These are phyloP conservation scores for Fragum whitleyi DNA, from an alignment of 2,888 invertebrate genomes.

Conservation along the genomic window DNA sequence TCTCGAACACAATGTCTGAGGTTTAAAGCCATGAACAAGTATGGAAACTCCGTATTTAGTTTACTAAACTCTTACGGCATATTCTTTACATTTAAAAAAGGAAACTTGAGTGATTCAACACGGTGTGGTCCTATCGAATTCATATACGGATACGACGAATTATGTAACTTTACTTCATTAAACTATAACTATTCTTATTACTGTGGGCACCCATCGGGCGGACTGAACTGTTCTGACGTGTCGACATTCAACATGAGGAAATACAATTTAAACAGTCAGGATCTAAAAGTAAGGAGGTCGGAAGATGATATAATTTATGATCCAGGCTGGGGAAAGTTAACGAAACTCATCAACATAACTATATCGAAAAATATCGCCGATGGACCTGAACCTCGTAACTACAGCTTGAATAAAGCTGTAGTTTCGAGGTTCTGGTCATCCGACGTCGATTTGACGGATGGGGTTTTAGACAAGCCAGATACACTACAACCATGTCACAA, in stretches of 20 bases:
- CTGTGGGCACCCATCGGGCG: constrained; percentile 45
- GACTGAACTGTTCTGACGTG: constrained; percentile 30
- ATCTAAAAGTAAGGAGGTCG: not conserved
- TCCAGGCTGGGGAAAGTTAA: constrained; percentile 31
- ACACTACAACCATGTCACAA: not conserved
- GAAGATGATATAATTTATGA: constrained; percentile 35
- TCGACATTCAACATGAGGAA: constrained; percentile 27
- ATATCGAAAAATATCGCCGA: too few relatives aligned
- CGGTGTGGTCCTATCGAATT: constrained; percentile 41
- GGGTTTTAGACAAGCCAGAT: not conserved
- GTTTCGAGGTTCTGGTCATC: too few relatives aligned
- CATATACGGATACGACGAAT: constrained; percentile 35
- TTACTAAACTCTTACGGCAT: constrained; percentile 40
- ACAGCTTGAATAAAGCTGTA: too few relatives aligned
- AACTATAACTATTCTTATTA: constrained; percentile 47
- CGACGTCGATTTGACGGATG: too few relatives aligned
- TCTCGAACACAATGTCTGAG: constrained; percentile 41
- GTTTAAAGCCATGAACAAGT: constrained; percentile 38
- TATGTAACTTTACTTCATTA: constrained; percentile 51
- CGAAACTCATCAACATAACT: not conserved
- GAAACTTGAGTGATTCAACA: constrained; percentile 15
- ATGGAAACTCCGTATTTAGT: constrained; percentile 52
- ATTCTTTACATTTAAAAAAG: constrained; percentile 3
- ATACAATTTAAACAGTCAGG: constrained; percentile 5
- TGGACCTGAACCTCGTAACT: too few relatives aligned